Evolutionary conservation across 1,140 invertebrate genomes (phyloP).

Genomic region (Thaumatotibia leucotreta): DNA sequence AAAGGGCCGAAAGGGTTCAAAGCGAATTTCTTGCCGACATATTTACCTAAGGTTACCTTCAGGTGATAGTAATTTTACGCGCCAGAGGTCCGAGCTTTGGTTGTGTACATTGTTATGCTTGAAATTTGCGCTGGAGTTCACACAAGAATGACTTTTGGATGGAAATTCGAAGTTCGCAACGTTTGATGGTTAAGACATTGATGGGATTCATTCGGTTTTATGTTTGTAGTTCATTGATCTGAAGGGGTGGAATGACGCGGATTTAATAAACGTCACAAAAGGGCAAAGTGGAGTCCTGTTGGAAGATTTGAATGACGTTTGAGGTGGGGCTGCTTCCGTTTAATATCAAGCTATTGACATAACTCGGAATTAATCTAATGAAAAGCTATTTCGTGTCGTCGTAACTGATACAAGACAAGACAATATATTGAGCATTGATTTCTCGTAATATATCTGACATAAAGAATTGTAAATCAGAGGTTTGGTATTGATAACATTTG

Average conservation of each 20-base stretch:
- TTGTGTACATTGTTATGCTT: conserved; percentile 52
- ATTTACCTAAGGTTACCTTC: conserved; percentile 66
- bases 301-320: not conserved
- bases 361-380: too few relatives aligned
- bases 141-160: conserved; percentile 13
- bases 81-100: conserved; percentile 62
- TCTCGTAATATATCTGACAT: too few relatives aligned
- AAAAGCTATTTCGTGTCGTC: too few relatives aligned
- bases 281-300: not conserved
- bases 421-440: too few relatives aligned
- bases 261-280: conserved; percentile 40
- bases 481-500: too few relatives aligned
- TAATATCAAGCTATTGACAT: not conserved
- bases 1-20: conserved; percentile 73
- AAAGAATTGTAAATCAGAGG: too few relatives aligned
- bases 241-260: not conserved
- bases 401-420: too few relatives aligned
- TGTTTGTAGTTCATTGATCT: not conserved
- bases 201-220: conserved; percentile 4
- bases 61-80: conserved; percentile 74
- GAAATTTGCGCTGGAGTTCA: conserved; percentile 12
- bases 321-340: not conserved
- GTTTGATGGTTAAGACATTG: conserved; percentile 11
- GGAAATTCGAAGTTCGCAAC: conserved; percentile 10
- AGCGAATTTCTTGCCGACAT: conserved; percentile 76